Evolutionary conservation across 2,797 vertebrate genomes (phyloP).

Genomic region (Pelodytes ibericus): DNA sequence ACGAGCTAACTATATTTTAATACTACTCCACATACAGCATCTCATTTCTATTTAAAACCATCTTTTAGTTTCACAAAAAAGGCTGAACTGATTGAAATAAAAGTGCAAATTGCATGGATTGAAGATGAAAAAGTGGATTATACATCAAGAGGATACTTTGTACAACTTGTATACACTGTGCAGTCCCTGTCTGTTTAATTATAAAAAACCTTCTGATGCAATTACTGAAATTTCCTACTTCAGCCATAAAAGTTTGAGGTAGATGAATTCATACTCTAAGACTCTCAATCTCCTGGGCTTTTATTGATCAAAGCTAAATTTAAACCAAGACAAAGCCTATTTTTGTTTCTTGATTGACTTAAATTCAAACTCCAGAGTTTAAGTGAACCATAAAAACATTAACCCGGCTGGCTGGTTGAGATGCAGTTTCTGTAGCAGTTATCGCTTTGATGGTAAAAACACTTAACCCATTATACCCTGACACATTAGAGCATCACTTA

Average conservation of each 20-base stretch:
- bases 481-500: background rate
- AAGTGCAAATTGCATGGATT: too few species aligned
- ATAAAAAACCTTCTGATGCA: background rate
- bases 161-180: background rate
- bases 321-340: background rate
- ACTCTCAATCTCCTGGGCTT: background rate
- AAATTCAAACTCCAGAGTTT: background rate
- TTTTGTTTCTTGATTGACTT: background rate
- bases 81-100: too few species aligned
- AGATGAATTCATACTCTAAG: background rate
- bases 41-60: too few species aligned
- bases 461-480: background rate
- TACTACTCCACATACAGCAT: too few species aligned
- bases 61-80: too few species aligned
- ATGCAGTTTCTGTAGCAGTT: background rate
- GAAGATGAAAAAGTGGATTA: too few species aligned
- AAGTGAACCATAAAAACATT: background rate
- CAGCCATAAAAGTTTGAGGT: background rate
- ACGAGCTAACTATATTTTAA: too few species aligned
- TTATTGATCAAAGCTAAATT: conserved; percentile 1
- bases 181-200: background rate
- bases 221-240: background rate
- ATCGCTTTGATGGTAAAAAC: background rate
- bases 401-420: background rate
- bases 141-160: too few species aligned